phyloP scores from a whole-genome alignment of 2,797 vertebrate genomes.

The Sphenopsis melanotis region DNA sequence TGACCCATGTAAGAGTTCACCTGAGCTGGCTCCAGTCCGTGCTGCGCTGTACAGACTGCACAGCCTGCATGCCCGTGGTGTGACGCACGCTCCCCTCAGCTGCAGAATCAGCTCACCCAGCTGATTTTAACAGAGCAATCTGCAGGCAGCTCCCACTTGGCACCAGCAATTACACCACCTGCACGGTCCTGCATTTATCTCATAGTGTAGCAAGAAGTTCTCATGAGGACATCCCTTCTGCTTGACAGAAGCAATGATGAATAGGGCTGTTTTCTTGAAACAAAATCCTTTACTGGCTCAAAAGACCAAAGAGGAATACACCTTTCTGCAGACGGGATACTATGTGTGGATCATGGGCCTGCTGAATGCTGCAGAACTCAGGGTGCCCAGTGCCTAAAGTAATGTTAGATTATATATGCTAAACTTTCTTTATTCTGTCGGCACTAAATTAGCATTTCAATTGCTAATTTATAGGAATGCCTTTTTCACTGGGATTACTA shows the following conservation, averaged over 20 bases:
- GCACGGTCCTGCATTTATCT: not conserved
- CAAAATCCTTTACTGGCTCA: not conserved
- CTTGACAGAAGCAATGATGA: not conserved
- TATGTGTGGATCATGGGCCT: accelerated
- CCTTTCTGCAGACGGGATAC: not conserved
- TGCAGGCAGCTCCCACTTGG: not conserved
- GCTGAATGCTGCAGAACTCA: not conserved
- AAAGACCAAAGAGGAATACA: not conserved
- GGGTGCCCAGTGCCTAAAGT: not conserved
- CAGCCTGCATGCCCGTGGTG: accelerated
- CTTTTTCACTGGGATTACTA: not conserved
- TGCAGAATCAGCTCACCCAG: not conserved
- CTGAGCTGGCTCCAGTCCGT: not conserved
- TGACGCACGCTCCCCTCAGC: not conserved
- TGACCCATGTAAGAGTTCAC: not conserved
- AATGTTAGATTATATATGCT: not conserved
- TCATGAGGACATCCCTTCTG: not conserved
- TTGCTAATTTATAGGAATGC: not conserved
- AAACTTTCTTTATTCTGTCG: not conserved
- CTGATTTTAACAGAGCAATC: not conserved
- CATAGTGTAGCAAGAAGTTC: not conserved
- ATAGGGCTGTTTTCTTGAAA: not conserved
- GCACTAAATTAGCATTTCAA: not conserved
- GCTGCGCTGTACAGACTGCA: not conserved
- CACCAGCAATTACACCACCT: not conserved